Evolutionary conservation across 2,888 invertebrate species (phyloP), one percentile per base, ranked within the genome.

Genomic region (Salticus scenicus): DNA sequence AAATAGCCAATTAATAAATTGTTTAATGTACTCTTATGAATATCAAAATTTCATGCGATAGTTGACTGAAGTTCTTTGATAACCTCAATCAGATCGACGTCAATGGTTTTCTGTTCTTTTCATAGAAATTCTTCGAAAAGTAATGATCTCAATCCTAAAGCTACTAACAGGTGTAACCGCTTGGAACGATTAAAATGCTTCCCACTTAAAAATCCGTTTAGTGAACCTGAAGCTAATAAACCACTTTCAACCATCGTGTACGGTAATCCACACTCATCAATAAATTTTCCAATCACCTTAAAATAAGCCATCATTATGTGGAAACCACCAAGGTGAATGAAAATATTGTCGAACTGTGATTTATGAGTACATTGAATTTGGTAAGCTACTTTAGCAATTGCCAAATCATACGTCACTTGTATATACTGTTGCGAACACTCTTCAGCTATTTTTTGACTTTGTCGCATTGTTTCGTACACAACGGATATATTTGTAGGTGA

Each of bases 101-200:
- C 8, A 47, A 47, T 8, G 2, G 2, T 47, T 47, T 47, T 47
- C 47, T 8, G 2, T 8, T 4, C 8, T 1, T 47, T 4, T 27
- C 20, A 20, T 57, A 57, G 20, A 57, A 57, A 57, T 20, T 57
- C 57, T 57, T 57, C n/a, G 24, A 57, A 57, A 8, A n/a, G 20
- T 20, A 57, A 20, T 20, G 20, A n/a, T 57, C 20, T 17, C n/a
- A 57, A n/a, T n/a, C 57, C 57, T 1, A 57, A 20, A 57, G 20
- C 57, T 20, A 57, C 20, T 7, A 57, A 57, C 10, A 7, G 5
- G 20, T 57, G 57, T 20, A 57, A 57, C 1, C 57, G 24, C 20
- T 57, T 57, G 57, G n/a, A 57, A 57, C 57, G 57, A 57, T 57
- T 57, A 20, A 57, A 57, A 20, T 57, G 57, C 27, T 57, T 57